Percentiles rank a stretch among this genome's conserved stretches.
Conservation (phyloP, 2,797 vertebrate genomes). For the Chiroxiphia lanceolata region DNA sequence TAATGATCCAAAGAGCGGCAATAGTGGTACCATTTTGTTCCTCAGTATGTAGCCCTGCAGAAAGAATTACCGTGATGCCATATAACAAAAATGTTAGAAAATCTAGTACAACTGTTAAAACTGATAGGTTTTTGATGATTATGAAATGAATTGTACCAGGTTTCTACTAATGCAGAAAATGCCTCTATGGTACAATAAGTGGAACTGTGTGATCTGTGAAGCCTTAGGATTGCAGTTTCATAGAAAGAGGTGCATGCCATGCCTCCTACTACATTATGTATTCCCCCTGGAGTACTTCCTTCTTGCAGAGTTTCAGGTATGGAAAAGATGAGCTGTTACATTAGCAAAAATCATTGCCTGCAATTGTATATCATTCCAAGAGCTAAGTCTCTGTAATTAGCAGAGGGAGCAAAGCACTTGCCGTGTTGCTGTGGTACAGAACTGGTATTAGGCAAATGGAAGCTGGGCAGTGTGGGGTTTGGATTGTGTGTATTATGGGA, state of each 20-base stretch:
- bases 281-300: not conserved
- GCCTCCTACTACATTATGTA: conserved; percentile 11
- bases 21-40: not conserved
- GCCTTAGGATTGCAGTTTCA: conserved; percentile 31
- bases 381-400: conserved; percentile 19
- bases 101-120: conserved; percentile 20
- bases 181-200: not conserved
- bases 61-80: not conserved
- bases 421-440: not conserved
- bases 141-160: not conserved
- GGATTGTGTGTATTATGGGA: not conserved
- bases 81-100: not conserved
- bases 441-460: not conserved
- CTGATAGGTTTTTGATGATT: conserved; percentile 1
- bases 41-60: not conserved
- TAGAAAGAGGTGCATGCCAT: conserved; percentile 4
- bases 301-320: conserved; percentile 20
- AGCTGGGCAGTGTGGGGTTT: not conserved
- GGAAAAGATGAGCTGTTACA: conserved; percentile 32
- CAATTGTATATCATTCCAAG: not conserved
- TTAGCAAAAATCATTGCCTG: conserved; percentile 31
- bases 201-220: conserved; percentile 7
- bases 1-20: conserved; percentile 24
- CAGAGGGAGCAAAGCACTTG: not conserved
- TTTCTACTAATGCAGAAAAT: not conserved